These are phyloP conservation scores for Macaca mulatta DNA, from an alignment of 2,113 vertebrate species.

Conservation along the genomic window DNA sequence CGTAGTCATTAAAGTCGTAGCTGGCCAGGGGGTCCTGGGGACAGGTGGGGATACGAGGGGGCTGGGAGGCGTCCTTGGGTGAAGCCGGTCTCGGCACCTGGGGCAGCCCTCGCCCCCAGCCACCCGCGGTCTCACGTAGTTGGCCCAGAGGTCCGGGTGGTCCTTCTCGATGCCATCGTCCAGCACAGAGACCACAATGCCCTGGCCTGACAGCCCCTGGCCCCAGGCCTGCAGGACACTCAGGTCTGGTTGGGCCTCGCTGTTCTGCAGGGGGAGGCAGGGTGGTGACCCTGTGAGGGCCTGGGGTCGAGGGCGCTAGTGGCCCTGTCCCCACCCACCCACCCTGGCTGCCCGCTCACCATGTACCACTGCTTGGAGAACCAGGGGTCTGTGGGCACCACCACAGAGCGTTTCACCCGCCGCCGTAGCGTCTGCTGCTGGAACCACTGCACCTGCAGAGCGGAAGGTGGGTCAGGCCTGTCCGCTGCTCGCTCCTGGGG, in stretches of 20 bases:
- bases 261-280: conserved; percentile 50
- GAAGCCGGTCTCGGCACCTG: rapidly evolving
- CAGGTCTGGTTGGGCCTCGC: conserved; percentile 68
- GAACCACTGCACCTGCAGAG: conserved; percentile 85
- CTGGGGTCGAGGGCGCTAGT: rapidly evolving
- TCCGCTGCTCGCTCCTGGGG: conserved; percentile 71
- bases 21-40: conserved; percentile 87
- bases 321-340: not conserved
- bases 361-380: conserved; percentile 88
- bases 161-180: conserved; percentile 83
- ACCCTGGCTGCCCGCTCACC: conserved; percentile 73
- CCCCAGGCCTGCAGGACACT: conserved; percentile 80
- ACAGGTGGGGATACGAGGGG: not conserved
- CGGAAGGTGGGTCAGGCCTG: not conserved
- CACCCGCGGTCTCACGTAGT: conserved; percentile 71
- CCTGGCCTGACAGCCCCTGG: conserved; percentile 79
- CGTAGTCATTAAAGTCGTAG: conserved; percentile 79
- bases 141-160: conserved; percentile 82
- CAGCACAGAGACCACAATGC: conserved; percentile 81
- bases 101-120: not conserved
- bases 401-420: conserved; percentile 50
- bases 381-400: conserved; percentile 83
- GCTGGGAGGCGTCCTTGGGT: rapidly evolving
- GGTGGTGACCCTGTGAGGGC: not conserved
- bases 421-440: conserved; percentile 81